A percentile compares a stretch with the other conserved stretches of the same genome.
These are phyloP conservation scores for Mus minutoides DNA, from an alignment of 2,797 vertebrate genomes.

Conservation along the genomic window DNA sequence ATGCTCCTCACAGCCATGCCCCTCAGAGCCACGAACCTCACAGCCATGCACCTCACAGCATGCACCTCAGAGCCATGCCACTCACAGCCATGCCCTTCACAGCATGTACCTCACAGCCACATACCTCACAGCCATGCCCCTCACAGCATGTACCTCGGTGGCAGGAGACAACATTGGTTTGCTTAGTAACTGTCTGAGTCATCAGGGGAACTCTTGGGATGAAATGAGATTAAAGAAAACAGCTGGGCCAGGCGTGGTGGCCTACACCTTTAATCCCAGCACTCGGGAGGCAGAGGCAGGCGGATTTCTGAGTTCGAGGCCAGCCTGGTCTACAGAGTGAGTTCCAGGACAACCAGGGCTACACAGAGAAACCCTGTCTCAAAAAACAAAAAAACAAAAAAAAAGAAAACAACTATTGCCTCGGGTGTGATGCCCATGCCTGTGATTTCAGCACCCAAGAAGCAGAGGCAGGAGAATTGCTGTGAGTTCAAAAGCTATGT, in stretches of 20 bases:
- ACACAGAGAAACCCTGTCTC: too few species aligned
- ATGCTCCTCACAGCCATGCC: too few species aligned
- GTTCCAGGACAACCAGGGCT: too few species aligned
- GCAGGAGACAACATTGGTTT: neutral
- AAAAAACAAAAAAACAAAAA: too few species aligned
- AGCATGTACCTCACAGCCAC: neutral
- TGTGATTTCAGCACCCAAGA: neutral
- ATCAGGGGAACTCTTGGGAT: conserved; percentile 2
- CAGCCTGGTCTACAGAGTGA: too few species aligned
- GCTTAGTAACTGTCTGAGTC: neutral
- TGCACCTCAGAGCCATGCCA: neutral
- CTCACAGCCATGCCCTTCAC: neutral
- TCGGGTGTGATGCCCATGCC: neutral
- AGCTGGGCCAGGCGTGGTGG: too few species aligned
- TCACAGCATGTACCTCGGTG: neutral
- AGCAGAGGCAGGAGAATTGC: neutral
- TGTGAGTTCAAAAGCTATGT: neutral
- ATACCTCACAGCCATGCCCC: neutral
- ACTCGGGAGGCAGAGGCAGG: too few species aligned
- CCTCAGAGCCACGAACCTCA: neutral
- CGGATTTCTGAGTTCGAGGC: too few species aligned
- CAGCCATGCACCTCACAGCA: neutral
- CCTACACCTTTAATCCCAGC: too few species aligned
- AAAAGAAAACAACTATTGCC: conserved; percentile 37
- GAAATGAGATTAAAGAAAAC: neutral